phyloP scores from a whole-genome alignment of 2,888 invertebrate genomes.

The Amblyjoppa fuscipennis region DNA sequence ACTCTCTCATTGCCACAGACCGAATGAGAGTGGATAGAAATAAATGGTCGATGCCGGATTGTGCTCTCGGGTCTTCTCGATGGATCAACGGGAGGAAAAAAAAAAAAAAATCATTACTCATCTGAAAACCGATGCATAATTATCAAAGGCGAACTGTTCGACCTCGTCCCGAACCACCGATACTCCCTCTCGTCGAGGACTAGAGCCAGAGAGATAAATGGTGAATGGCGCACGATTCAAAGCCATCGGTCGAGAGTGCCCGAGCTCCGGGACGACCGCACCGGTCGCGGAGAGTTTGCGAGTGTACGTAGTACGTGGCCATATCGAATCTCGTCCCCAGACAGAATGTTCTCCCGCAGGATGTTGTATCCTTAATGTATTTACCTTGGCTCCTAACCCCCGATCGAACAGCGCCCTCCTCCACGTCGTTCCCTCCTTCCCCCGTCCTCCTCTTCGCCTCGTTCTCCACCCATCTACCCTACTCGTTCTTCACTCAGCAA shows the following conservation, averaged over 20 bases:
- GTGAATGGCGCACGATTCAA: constrained; percentile 39
- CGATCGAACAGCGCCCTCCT: constrained; percentile 74
- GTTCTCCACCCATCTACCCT: constrained; percentile 18
- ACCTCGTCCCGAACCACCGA: constrained; percentile 21
- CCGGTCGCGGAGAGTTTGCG: constrained; percentile 57
- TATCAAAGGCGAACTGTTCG: constrained; percentile 11
- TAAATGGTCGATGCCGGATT: constrained; percentile 36
- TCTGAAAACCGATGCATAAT: constrained; percentile 7
- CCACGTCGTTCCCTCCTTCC: constrained; percentile 24
- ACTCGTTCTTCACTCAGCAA: constrained; percentile 44
- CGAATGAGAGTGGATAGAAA: constrained; percentile 54
- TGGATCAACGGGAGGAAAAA: constrained; percentile 7
- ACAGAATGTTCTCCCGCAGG: constrained; percentile 80
- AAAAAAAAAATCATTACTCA: background rate
- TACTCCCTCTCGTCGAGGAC: constrained; percentile 14
- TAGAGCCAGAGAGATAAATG: constrained; percentile 41
- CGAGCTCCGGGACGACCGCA: constrained; percentile 53
- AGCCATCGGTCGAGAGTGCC: constrained; percentile 34
- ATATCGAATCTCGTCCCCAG: constrained; percentile 73
- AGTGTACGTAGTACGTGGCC: constrained; percentile 67
- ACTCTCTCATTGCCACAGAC: constrained; percentile 19
- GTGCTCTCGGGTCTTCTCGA: constrained; percentile 11
- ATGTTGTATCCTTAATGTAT: constrained; percentile 84
- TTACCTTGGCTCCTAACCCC: constrained; percentile 82
- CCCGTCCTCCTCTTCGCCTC: constrained; percentile 37